Evolutionary conservation across 2,888 invertebrate genomes (phyloP).

Genomic region (Agriotes lineatus): DNA sequence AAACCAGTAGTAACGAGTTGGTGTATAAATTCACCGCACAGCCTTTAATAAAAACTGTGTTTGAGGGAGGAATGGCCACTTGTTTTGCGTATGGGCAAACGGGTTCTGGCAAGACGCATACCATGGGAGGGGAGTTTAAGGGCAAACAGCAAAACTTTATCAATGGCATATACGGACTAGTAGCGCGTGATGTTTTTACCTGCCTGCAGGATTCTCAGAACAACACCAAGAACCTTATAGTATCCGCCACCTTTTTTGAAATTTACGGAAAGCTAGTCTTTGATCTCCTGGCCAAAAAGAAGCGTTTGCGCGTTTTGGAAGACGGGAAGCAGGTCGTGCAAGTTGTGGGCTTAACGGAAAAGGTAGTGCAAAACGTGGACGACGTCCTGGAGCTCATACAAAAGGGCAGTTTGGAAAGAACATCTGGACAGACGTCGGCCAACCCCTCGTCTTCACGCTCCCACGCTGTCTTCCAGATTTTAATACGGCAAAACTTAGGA

Average conservation of each 20-base stretch:
- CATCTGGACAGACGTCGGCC: constrained; percentile 97
- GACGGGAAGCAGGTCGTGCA: constrained; percentile 98
- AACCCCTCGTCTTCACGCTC: constrained; percentile 98
- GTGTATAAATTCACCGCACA: constrained; percentile 99
- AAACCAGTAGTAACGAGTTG: constrained; percentile 92
- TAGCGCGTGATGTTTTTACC: constrained; percentile 93
- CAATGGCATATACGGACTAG: constrained; percentile 98
- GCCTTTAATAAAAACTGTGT: constrained; percentile 96
- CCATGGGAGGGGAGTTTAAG: constrained; percentile 98
- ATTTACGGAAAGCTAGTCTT: constrained; percentile 98
- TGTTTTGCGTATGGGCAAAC: constrained; percentile 99
- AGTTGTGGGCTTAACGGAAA: constrained; percentile 95
- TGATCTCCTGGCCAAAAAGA: constrained; percentile 90
- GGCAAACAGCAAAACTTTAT: constrained; percentile 93
- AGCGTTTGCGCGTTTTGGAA: constrained; percentile 93
- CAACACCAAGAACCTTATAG: constrained; percentile 85
- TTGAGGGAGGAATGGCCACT: constrained; percentile 99
- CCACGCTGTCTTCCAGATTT: constrained; percentile 99
- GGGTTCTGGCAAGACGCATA: constrained; percentile 96
- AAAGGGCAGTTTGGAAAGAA: constrained; percentile 88
- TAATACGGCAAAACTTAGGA: constrained; percentile 78
- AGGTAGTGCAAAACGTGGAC: constrained; percentile 88
- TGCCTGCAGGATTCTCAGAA: constrained; percentile 74
- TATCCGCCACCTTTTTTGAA: constrained; percentile 98
- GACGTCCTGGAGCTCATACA: constrained; percentile 94